Percentiles rank a stretch among this genome's conserved stretches.
These are phyloP conservation scores for Synergus itoensis DNA, from an alignment of 2,888 invertebrate species.

Conservation along the genomic window DNA sequence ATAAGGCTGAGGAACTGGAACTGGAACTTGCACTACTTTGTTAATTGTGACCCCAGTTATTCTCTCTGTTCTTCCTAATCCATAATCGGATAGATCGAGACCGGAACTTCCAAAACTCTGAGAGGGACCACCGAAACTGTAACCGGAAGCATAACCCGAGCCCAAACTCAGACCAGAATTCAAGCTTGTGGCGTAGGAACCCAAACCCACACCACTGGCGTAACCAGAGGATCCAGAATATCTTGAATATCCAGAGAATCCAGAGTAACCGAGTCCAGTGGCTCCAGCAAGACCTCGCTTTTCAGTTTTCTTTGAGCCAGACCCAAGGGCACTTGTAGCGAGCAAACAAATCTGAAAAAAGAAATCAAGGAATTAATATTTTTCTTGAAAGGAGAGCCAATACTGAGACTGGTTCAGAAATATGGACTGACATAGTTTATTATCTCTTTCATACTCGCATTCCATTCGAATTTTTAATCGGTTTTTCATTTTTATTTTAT, in stretches of 20 bases:
- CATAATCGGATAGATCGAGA: conserved; percentile 52
- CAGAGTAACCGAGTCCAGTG: neutral
- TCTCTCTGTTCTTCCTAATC: conserved; percentile 48
- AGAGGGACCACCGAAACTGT: conserved; percentile 13
- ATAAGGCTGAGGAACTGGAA: conserved; percentile 59
- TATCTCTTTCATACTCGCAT: too few relatives aligned
- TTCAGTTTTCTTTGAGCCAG: conserved; percentile 53
- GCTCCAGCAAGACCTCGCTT: conserved; percentile 59
- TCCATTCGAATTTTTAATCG: too few relatives aligned
- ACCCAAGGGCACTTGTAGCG: conserved; percentile 57
- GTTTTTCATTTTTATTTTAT: too few relatives aligned
- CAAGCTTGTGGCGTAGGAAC: conserved; percentile 22
- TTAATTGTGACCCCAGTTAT: conserved; percentile 61
- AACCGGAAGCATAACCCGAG: conserved; percentile 49
- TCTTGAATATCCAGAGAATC: neutral
- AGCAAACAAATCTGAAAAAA: conserved; percentile 59
- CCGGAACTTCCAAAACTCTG: neutral
- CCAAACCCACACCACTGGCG: neutral
- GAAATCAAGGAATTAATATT: neutral
- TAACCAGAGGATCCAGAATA: neutral
- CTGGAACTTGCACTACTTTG: conserved; percentile 49
- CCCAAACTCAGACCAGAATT: conserved; percentile 50
- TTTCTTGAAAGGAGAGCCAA: too few relatives aligned
- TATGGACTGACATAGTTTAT: too few relatives aligned
- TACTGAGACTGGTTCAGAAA: too few relatives aligned